A percentile compares a stretch with the other conserved stretches of the same genome.
These are phyloP conservation scores for Stomatorhinus walkeri DNA, from an alignment of 2,797 vertebrate species.

Conservation along the genomic window DNA sequence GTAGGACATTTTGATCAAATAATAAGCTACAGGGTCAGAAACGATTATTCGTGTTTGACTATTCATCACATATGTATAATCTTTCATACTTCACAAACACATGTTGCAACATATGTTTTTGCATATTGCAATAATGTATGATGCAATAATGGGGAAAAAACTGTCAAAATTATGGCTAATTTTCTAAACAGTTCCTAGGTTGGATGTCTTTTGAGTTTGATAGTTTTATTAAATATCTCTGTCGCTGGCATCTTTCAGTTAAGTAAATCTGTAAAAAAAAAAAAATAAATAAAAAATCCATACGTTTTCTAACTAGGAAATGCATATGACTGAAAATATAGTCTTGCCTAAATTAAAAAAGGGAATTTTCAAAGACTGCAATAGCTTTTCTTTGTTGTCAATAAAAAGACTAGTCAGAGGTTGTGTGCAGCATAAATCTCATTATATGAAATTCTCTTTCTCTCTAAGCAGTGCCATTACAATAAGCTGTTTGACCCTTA, in stretches of 20 bases:
- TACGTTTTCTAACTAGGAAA: not conserved
- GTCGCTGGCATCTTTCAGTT: not conserved
- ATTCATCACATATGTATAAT: not conserved
- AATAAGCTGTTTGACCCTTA: slow-evolving; percentile 32
- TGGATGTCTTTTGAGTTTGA: not conserved
- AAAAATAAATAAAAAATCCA: not conserved
- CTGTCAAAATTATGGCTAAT: not conserved
- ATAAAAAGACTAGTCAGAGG: not conserved
- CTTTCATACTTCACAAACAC: not conserved
- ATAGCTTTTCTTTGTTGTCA: not conserved
- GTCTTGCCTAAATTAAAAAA: not conserved
- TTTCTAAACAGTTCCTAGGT: not conserved
- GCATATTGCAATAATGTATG: not conserved
- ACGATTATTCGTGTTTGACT: not conserved
- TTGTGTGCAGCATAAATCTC: slow-evolving; percentile 27
- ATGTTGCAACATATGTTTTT: not conserved
- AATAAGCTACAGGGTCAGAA: not conserved
- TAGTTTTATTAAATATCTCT: not conserved
- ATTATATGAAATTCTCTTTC: slow-evolving; percentile 28
- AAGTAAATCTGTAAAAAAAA: not conserved
- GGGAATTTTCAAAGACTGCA: not conserved
- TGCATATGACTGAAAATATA: not conserved
- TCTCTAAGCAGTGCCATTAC: slow-evolving; percentile 23
- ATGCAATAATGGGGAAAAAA: not conserved
- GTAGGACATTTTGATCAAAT: slow-evolving; percentile 19